Percentiles rank a stretch among this genome's conserved stretches.
These are phyloP conservation scores for Tromatobia lineatoria DNA, from an alignment of 2,888 invertebrate species.

Conservation along the genomic window DNA sequence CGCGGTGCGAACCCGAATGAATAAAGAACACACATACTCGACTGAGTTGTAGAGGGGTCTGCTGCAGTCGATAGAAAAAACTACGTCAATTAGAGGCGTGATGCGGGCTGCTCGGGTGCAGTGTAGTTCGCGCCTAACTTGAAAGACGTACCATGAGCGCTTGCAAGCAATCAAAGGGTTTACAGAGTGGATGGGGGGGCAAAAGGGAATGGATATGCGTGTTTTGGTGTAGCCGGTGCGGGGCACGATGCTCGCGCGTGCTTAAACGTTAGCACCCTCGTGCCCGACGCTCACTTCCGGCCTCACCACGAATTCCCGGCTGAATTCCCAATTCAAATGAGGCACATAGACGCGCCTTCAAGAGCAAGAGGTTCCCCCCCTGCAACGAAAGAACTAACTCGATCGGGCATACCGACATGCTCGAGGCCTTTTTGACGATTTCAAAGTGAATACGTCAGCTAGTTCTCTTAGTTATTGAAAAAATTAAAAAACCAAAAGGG, in stretches of 20 bases:
- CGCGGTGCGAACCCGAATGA: conserved; percentile 79
- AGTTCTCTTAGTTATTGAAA: neutral
- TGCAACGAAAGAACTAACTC: conserved; percentile 54
- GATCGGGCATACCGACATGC: conserved; percentile 57
- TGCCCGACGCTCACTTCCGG: conserved; percentile 70
- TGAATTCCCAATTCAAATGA: conserved; percentile 74
- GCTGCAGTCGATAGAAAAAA: conserved; percentile 80
- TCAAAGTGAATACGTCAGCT: neutral
- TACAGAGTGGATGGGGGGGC: conserved; percentile 32
- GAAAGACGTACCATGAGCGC: conserved; percentile 69
- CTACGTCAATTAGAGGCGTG: conserved; percentile 80
- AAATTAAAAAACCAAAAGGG: neutral
- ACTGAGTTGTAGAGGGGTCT: conserved; percentile 70
- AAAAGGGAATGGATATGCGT: conserved; percentile 67
- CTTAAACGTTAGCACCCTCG: conserved; percentile 76
- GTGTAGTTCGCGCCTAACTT: conserved; percentile 75
- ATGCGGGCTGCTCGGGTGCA: conserved; percentile 36
- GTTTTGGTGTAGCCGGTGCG: conserved; percentile 69
- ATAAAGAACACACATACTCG: conserved; percentile 76
- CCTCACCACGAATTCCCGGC: conserved; percentile 67
- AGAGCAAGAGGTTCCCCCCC: conserved; percentile 5
- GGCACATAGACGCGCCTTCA: conserved; percentile 51
- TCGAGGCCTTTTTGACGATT: neutral
- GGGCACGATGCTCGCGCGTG: conserved; percentile 63
- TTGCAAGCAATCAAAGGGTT: conserved; percentile 63